Evolutionary conservation across 2,797 vertebrate genomes (phyloP), one percentile per base, ranked within the genome.

Genomic region (Denticeps clupeoides): DNA sequence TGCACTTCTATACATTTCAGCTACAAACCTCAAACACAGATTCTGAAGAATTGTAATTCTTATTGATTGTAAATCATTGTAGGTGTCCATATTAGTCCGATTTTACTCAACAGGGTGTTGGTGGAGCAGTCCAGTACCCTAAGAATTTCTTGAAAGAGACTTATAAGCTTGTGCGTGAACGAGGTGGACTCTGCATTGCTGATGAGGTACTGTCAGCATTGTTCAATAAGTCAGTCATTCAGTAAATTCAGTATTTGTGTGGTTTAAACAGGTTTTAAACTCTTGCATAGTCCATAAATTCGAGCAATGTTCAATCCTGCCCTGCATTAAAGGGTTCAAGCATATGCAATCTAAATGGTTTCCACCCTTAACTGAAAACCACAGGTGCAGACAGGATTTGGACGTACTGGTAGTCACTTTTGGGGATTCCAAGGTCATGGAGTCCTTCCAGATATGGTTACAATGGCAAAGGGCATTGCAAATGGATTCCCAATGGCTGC

Each of bases 371-470:
- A 49, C 42, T 49, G 9, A 5, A 26, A 28, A 21, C 26, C 15
- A 48, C 74, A 98, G 95, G 92, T 99, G 5, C 94, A 99, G 71
- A 93, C 95, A 22, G 95, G 92, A 46, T 95, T 97, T 70, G 90
- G 89, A 25, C 79, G 92, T 53, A 84, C 84, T 32, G 92, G 93
- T 61, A 92, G 77, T 59, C 88, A 98, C 67, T 91, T 87, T 70
- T 99, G 93, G 95, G 92, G 91, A 25, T 99, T 96, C 63, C 82
- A 96, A 71, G 80, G 83, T 12, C 90, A 97, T 7, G 79, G 65
- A 1, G 74, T 96, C 11, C 51, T 88, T 33, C 93, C 95, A 28
- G 95, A 99, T 54, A 90, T 98, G 3, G 84, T 97, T 41, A 97
- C 91, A 22, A 84, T 94, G 87, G 90, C 90, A 0, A 98, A 97